Percentiles rank a stretch among this genome's conserved stretches.
These are phyloP conservation scores for Centropus bengalensis DNA, from an alignment of 2,113 vertebrate species.

Conservation along the genomic window DNA sequence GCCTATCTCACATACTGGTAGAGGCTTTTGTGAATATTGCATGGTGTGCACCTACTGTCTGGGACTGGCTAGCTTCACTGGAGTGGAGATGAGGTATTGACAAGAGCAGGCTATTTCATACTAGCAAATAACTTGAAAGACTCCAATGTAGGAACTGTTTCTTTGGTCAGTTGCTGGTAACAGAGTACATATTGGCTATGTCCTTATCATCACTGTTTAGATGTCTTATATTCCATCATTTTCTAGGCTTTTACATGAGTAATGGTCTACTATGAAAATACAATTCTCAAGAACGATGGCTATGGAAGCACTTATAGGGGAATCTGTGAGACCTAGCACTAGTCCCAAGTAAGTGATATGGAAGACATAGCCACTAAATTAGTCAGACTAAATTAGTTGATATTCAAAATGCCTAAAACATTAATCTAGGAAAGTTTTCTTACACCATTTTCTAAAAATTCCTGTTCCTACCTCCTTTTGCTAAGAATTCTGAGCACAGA, in stretches of 20 bases:
- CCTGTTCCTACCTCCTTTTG: neutral
- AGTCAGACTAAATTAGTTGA: neutral
- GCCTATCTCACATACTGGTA: neutral
- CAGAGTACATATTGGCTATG: accelerated
- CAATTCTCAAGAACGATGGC: neutral
- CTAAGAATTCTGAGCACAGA: neutral
- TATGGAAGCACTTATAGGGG: neutral
- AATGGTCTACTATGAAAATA: neutral
- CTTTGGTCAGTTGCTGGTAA: neutral
- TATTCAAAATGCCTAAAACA: neutral
- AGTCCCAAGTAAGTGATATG: accelerated
- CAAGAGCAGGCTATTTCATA: neutral
- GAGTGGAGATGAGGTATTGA: neutral
- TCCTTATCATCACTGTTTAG: neutral
- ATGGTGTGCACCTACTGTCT: neutral
- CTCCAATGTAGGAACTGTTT: neutral
- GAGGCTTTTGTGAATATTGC: neutral
- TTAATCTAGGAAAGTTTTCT: accelerated
- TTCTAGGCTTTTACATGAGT: neutral
- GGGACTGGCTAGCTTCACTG: neutral
- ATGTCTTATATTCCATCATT: accelerated
- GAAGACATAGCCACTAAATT: neutral
- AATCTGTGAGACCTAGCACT: too few relatives aligned
- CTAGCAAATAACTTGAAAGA: neutral
- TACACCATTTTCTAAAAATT: neutral